These are phyloP conservation scores for Hystrix cristata DNA, from an alignment of 2,113 vertebrate genomes.

Conservation along the genomic window DNA sequence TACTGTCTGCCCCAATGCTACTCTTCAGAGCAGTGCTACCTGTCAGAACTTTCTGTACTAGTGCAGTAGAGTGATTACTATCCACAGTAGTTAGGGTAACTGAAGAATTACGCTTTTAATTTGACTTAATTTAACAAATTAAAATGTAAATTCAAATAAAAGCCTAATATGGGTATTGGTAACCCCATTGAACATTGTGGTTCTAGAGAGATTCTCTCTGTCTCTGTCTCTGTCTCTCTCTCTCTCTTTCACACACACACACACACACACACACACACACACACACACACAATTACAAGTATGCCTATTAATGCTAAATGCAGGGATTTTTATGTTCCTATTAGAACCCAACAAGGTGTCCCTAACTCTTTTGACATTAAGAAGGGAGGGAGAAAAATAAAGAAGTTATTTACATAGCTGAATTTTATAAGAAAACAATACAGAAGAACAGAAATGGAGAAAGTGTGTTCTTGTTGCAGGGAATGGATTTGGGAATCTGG, in stretches of 20 bases:
- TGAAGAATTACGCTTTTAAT: not conserved
- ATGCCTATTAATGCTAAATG: not conserved
- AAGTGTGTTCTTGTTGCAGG: not conserved
- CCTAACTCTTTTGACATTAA: not conserved
- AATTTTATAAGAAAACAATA: constrained; percentile 19
- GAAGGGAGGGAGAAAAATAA: not conserved
- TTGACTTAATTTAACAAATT: constrained; percentile 8
- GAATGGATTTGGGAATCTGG: not conserved
- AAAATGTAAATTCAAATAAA: constrained; percentile 1
- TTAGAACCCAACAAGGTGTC: not conserved
- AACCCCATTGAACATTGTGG: not conserved
- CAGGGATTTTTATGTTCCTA: not conserved
- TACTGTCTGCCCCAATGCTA: not conserved
- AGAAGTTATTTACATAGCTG: not conserved
- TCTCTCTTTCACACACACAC: not conserved
- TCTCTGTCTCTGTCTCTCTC: too few species aligned
- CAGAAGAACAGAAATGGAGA: not conserved
- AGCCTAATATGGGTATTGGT: not conserved
- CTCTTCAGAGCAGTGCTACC: not conserved
- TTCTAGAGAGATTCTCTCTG: not conserved
- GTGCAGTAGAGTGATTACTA: not conserved
- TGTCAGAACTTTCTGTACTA: not conserved
- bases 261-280: not conserved
- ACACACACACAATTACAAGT: not conserved
- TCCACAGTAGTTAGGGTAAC: not conserved